Base-by-base conservation (phyloP, 2,888 invertebrate species). In the Thecocarcelia acutangulata region DNA sequence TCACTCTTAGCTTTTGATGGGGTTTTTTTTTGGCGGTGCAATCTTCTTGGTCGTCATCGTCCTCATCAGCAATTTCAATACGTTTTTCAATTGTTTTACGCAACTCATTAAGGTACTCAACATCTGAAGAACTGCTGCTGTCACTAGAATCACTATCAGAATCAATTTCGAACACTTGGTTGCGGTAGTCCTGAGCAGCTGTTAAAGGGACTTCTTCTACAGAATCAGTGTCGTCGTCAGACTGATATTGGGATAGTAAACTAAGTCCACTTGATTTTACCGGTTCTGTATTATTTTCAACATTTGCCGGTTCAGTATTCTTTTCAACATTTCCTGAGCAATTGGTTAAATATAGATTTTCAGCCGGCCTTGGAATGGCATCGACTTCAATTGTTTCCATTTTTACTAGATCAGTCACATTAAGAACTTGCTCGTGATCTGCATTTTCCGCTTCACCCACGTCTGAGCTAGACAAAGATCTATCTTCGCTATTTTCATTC, bases 171-270 rank as follows among this genome's bases (percentile, higher is more conserved):
- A 89, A 85, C 1, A 87, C 85, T 37, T 85, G 85, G 4, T 84
- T 85, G 0, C 87, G 87, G 66, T 88, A 87, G 1, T 59, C 82
- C 15, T 70, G 73, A 1, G 50, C 59, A 9, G 70, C 81, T 3
- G 85, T 37, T 3, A 78, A 66, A 0, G 88, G 85, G 1, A 89
- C 86, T 82, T 88, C 89, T 12, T 87, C 78, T 2, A 90, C 86
- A 2, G 89, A 89, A 13, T 87, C 87, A 0, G 84, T 84, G 33
- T 63, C 83, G 33, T 86, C 86, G 46, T 87, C 89, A 0, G 90
- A 88, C 33, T 85, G 84, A 54, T 90, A 90, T 64, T 87, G 86
- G 2, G 89, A 86, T 3, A 90, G 80, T n/a, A 90, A 82, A 13
- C 87, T 84, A 0, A 90, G 85, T 0, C 90, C 86, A 24, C 85